Evolutionary conservation across 1,140 invertebrate species (phyloP), one percentile per base, ranked within the genome.

Genomic region (Drosophila bocki): DNA sequence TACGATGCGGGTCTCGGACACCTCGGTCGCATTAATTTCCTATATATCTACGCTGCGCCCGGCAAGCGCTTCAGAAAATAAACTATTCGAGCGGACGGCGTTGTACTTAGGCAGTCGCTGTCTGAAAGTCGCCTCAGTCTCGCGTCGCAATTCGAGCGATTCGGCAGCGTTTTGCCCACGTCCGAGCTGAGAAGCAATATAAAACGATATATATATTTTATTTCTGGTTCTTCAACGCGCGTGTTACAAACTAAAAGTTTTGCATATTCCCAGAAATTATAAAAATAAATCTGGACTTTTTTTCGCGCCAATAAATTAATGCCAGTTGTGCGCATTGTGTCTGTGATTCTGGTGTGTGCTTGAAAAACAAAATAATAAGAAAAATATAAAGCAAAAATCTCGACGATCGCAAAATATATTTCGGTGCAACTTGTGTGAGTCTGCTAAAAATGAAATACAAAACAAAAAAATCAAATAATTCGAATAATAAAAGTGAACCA

Each of bases 61-160:
- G 74, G 62, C 63, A 41, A 26, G 11, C 37, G 44, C 45, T 56
- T 47, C 41, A 37, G 48, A 69, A 77, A 78, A 37, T 32, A 60
- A 80, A 80, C 84, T 88, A 88, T 78, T 90, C 68, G 74, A 68
- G 56, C 85, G 75, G 76, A 41, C 83, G 60, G 78, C 78, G 82
- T 74, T 81, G 72, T 80, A 75, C 83, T 81, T 69, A 71, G 84
- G 75, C 74, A 53, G 65, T 58, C 68, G 82, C 57, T 63, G 80
- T 45, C 85, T 82, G 82, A 86, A 86, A 75, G 82, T 78, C 82
- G 82, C 56, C 71, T 80, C 78, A 88, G 85, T 90, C 85, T 90
- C 85, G 86, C 86, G 85, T 67, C 86, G 85, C 81, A 90, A 79
- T 90, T 88, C 85, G 78, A 88, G 85, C 85, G 82, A 91, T 91